phyloP scores from a whole-genome alignment of 2,797 vertebrate genomes.

The Pelobates cultripes region DNA sequence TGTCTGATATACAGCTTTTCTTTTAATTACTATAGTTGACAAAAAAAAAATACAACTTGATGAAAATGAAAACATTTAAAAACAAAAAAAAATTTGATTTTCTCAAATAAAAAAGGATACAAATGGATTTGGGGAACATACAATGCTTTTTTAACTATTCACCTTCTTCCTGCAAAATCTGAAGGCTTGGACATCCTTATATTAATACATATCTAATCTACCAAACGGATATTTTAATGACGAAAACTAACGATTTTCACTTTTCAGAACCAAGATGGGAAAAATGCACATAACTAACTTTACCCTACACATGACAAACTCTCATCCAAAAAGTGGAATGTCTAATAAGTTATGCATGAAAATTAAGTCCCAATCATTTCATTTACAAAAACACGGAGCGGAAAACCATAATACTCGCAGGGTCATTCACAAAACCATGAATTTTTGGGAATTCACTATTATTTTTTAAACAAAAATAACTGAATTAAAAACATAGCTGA shows the following conservation, averaged over 20 bases:
- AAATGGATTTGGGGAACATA: conserved; percentile 10
- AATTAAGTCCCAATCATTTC: conserved; percentile 27
- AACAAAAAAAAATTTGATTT: too few relatives aligned
- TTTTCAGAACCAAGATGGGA: neutral
- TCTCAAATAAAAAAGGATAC: neutral
- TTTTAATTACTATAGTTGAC: neutral
- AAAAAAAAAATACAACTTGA: neutral
- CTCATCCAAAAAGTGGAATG: conserved; percentile 45
- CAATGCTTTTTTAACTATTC: conserved; percentile 60
- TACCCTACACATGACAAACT: conserved; percentile 23
- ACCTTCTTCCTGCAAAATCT: conserved; percentile 68
- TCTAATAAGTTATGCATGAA: conserved; percentile 37
- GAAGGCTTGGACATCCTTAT: conserved; percentile 68
- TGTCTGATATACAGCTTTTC: neutral
- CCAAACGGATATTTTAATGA: conserved; percentile 61
- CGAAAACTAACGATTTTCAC: conserved; percentile 47
- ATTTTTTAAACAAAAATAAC: too few relatives aligned
- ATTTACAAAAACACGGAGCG: neutral
- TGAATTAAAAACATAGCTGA: too few relatives aligned
- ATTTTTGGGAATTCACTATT: too few relatives aligned
- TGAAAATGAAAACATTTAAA: neutral
- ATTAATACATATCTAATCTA: conserved; percentile 56
- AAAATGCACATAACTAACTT: conserved; percentile 42
- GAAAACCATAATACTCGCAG: too few relatives aligned
- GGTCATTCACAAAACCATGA: too few relatives aligned